phyloP scores from a whole-genome alignment of 2,888 invertebrate species.

The Itoplectis maculator region DNA sequence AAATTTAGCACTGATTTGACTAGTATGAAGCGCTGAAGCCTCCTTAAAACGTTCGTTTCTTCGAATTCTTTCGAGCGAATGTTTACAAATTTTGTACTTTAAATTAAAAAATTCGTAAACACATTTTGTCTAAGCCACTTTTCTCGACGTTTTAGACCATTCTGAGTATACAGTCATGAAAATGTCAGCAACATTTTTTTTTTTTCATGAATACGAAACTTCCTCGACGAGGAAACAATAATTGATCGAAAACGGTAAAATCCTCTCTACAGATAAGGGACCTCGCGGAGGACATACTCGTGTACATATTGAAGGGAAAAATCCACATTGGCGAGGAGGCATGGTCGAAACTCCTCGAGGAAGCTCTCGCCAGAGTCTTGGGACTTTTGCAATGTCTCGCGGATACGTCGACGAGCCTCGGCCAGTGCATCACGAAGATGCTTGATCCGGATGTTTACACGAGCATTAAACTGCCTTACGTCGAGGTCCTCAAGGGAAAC shows the following conservation, averaged over 20 bases:
- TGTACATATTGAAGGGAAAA: conserved; percentile 88
- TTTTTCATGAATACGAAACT: too few species aligned
- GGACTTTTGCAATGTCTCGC: conserved; percentile 88
- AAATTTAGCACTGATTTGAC: too few species aligned
- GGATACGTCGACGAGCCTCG: conserved; percentile 85
- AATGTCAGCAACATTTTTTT: too few species aligned
- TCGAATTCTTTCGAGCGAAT: too few species aligned
- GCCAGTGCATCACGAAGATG: conserved; percentile 88
- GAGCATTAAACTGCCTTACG: conserved; percentile 86
- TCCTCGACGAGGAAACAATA: too few species aligned
- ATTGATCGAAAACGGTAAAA: neutral
- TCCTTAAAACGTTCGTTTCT: too few species aligned
- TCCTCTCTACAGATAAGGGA: conserved; percentile 85
- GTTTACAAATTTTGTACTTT: too few species aligned
- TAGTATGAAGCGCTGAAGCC: too few species aligned
- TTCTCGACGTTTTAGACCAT: too few species aligned
- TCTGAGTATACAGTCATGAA: too few species aligned
- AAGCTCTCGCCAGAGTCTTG: conserved; percentile 87
- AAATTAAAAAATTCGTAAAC: too few species aligned
- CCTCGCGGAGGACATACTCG: conserved; percentile 87
- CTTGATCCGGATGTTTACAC: conserved; percentile 88
- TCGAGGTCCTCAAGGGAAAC: conserved; percentile 86
- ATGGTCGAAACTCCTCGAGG: conserved; percentile 88
- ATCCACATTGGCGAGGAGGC: conserved; percentile 87
- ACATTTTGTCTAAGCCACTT: too few species aligned